Conservation (phyloP, 2,797 vertebrate genomes). For the Aratinga solstitialis region DNA sequence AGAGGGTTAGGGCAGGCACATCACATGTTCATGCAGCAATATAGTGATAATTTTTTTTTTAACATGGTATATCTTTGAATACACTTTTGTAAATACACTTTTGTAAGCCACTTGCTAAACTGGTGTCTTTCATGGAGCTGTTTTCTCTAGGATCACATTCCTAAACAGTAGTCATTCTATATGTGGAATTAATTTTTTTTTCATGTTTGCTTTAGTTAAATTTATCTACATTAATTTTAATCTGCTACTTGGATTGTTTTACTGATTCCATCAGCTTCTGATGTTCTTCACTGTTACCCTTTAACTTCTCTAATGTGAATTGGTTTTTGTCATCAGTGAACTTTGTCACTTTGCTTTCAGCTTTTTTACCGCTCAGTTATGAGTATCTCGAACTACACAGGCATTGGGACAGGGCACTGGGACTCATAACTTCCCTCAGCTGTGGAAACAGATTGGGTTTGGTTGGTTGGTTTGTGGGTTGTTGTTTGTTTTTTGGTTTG, state of each 20-base stretch:
- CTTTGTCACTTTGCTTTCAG: neutral
- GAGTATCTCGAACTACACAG: neutral
- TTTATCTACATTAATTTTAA: neutral
- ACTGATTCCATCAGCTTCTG: neutral
- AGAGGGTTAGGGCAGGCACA: neutral
- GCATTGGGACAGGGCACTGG: neutral
- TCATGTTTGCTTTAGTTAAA: neutral
- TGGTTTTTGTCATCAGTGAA: neutral
- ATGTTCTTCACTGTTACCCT: neutral
- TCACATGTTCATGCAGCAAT: neutral
- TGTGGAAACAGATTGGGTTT: neutral
- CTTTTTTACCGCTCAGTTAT: neutral
- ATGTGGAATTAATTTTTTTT: neutral
- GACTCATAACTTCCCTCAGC: neutral
- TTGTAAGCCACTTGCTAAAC: neutral
- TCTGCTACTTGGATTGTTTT: neutral
- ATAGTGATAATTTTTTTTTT: neutral
- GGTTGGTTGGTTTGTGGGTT: neutral
- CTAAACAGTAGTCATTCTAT: neutral
- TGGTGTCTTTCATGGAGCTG: neutral
- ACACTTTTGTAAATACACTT: neutral
- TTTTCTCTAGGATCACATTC: neutral
- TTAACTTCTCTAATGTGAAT: neutral
- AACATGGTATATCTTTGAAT: fast-evolving
- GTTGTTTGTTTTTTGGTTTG: neutral